These are phyloP conservation scores for Anguilla megastoma DNA, from an alignment of 2,797 vertebrate species.

Conservation along the genomic window DNA sequence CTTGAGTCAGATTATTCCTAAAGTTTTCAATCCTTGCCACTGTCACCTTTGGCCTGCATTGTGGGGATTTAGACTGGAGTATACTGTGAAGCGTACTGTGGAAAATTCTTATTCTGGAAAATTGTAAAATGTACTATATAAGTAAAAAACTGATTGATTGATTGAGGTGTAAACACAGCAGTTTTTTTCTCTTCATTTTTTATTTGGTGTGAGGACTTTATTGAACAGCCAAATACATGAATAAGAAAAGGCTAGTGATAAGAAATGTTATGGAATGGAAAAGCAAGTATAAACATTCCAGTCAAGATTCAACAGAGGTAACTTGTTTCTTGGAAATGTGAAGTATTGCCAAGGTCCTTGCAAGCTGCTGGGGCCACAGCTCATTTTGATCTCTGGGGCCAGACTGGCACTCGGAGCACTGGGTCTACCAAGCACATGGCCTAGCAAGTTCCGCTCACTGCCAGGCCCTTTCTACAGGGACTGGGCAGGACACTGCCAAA, in stretches of 20 bases:
- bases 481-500: not conserved
- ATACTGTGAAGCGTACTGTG: too few species aligned
- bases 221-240: constrained; percentile 23
- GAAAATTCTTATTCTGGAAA: too few species aligned
- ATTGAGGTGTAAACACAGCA: too few species aligned
- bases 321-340: constrained; percentile 43
- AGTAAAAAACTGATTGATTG: too few species aligned
- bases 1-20: too few species aligned
- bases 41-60: too few species aligned
- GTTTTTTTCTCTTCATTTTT: too few species aligned
- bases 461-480: not conserved
- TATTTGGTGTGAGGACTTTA: too few species aligned
- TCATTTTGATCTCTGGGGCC: constrained; percentile 60
- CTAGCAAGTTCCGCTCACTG: constrained; percentile 39
- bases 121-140: too few species aligned
- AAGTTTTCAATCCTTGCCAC: too few species aligned
- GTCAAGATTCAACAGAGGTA: constrained; percentile 49
- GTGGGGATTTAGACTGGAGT: too few species aligned
- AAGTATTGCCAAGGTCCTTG: constrained; percentile 29
- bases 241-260: constrained; percentile 29
- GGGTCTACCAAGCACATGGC: constrained; percentile 45
- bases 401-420: constrained; percentile 52
- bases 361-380: constrained; percentile 44
- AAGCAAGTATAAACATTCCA: constrained; percentile 48
- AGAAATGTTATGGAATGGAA: constrained; percentile 45